Evolutionary conservation across 2,888 invertebrate genomes (phyloP).

Genomic region (Mechanitis mazaeus): DNA sequence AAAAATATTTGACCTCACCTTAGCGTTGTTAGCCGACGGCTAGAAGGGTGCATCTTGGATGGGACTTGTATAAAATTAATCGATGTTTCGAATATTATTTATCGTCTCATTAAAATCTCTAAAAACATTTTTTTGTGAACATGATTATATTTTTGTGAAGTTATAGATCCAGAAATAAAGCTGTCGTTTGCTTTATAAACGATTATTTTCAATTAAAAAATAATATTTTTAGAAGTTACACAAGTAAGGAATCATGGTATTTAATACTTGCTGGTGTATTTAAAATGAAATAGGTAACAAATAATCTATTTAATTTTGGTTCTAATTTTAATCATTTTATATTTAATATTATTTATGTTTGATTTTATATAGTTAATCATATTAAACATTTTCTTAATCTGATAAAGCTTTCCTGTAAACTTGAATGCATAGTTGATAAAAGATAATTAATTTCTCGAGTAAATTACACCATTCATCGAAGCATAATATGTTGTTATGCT

Average conservation of each 20-base stretch:
- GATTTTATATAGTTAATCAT: too few species aligned
- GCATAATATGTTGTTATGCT: constrained; percentile 21
- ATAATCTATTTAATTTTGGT: too few species aligned
- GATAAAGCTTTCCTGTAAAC: not conserved
- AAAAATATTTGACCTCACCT: constrained; percentile 60
- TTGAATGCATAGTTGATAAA: not conserved
- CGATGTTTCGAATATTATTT: constrained; percentile 60
- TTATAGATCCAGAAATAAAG: constrained; percentile 18
- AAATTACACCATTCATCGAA: constrained; percentile 27
- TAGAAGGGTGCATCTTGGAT: constrained; percentile 65
- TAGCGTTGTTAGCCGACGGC: constrained; percentile 50
- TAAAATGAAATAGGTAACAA: too few species aligned
- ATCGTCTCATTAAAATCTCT: constrained; percentile 69
- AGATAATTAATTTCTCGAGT: constrained; percentile 15
- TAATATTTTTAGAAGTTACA: not conserved
- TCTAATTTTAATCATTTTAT: too few species aligned
- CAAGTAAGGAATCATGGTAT: not conserved
- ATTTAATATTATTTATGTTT: too few species aligned
- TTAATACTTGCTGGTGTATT: not conserved
- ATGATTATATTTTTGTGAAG: constrained; percentile 15
- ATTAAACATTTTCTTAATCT: too few species aligned
- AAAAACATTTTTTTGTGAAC: constrained; percentile 51
- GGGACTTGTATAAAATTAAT: constrained; percentile 68
- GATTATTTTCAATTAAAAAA: not conserved
- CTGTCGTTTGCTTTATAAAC: constrained; percentile 17